Base-by-base conservation (phyloP, 2,888 invertebrate species). In the Plebejus anna region DNA sequence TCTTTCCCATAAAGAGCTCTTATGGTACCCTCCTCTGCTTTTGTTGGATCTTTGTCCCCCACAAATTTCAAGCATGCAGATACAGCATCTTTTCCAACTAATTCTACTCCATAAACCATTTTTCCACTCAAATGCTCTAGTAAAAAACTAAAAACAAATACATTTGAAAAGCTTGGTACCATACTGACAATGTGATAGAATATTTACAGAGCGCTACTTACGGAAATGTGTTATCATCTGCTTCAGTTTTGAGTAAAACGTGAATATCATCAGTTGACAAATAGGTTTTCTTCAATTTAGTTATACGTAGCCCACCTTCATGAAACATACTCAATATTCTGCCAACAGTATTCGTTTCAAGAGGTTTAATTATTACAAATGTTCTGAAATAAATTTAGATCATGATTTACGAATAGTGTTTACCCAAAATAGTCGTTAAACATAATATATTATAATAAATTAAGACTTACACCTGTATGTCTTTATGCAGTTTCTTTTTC, bases 311-410 rank as follows among this genome's bases (percentile, higher is more conserved):
- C 55, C 95, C 95, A 83, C 94, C 90, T 4, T 95, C 94, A 82
- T 95, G 90, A 16, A 98, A 95, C 38, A 95, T 88, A 75, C 95
- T 95, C 0, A 98, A 83, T 77, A 98, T 96, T 83, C 96, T 95
- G 0, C 98, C 98, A 80, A 96, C 94, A 84, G 95, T 95, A 32
- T 95, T 91, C 36, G 96, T 91, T 9, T 96, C 95, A 78, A 96
- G 93, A 9, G 97, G 97, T 87, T 97, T 98, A 9, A 98, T 92
- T 80, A 98, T 89, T 4, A 95, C 96, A 89, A 97, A 96, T 1
- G 97, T 97, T 82, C 97, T 97, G 83, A 91, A 92, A 57, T n/a
- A 71, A 73, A 75, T 61, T 75, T 36, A 73, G 7, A 57, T 1
- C 76, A 32, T 28, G 7, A 28, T 78, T n/a, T 32, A 11, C 47